Conservation (phyloP, 1,140 invertebrate species). For the Eufriesea mexicana region DNA sequence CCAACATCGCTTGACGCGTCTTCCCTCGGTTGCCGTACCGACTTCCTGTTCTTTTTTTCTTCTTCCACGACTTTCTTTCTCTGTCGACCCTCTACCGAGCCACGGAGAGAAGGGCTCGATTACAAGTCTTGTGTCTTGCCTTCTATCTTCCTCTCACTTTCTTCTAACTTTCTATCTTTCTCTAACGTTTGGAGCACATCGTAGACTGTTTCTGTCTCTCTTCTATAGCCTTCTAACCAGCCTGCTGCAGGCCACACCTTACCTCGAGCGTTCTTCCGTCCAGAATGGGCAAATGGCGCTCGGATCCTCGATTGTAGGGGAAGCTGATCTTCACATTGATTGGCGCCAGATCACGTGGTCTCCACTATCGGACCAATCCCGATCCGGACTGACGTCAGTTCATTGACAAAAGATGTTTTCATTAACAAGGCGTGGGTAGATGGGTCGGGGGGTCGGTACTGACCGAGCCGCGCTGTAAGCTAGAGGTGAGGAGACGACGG, state of each 20-base stretch:
- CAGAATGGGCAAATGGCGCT: conserved; percentile 78
- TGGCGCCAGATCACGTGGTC: conserved; percentile 79
- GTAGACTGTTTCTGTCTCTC: conserved; percentile 14
- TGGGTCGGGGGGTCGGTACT: conserved; percentile 64
- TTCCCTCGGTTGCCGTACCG: conserved; percentile 30
- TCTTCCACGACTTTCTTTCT: conserved; percentile 4
- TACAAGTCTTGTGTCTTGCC: background rate
- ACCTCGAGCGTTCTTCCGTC: conserved; percentile 73
- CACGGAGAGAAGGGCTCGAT: background rate
- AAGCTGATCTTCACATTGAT: conserved; percentile 56
- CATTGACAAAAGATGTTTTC: conserved; percentile 83
- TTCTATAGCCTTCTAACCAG: conserved; percentile 24
- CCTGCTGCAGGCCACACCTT: conserved; percentile 71
- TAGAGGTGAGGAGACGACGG: conserved; percentile 2
- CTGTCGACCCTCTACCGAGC: background rate
- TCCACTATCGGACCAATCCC: conserved; percentile 71
- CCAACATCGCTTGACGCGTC: conserved; percentile 44
- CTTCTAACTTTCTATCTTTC: conserved; percentile 44
- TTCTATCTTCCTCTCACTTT: conserved; percentile 5
- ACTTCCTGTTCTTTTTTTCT: conserved; percentile 45
- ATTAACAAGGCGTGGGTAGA: conserved; percentile 79
- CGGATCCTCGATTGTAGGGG: conserved; percentile 62
- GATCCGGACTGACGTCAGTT: conserved; percentile 80
- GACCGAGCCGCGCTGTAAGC: conserved; percentile 48
- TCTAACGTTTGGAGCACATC: background rate